Evolutionary conservation across 2,113 vertebrate genomes (phyloP), one percentile per base, ranked within the genome.

Genomic region (Ascaphus truei): DNA sequence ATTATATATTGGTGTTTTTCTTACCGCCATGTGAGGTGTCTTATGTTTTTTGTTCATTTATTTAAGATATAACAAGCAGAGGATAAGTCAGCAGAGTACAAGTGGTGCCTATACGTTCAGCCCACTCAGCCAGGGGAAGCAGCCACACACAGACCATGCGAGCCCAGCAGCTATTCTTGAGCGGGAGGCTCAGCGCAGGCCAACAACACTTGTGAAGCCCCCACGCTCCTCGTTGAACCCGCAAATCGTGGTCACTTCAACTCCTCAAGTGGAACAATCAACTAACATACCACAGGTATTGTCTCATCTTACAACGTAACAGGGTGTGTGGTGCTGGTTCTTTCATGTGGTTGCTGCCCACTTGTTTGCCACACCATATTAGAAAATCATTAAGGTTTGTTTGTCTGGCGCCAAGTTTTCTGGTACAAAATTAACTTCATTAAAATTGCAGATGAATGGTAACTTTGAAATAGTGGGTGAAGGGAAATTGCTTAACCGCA

Each of bases 121-220:
- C 33, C 33, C 45, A 12, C 45, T 36, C 7, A 36, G 33, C 7
- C 45, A 61, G 27, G 60, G 56, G 67, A 59, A 52, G 45, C 41
- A 69, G 33, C 67, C 57, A 3, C 29, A 47, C 18, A 29, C 29
- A 27, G 31, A 60, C 1, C 43, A 52, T 26, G 34, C 52, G 25
- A 39, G 22, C 47, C 67, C 67, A 23, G 33, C 45, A 30, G 45
- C 48, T 7, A 60, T 71, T 20, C 56, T 71, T 16, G 56, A 71
- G 57, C 15, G 55, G 5, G 67, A 71, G 8, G 5, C 43, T 5
- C 67, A 61, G 5, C 56, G 67, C 1, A 60, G 43, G 52, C n/a
- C 47, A 20, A n/a, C n/a, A n/a, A n/a, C n/a, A n/a, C 18, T 47
- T 16, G 10, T 15, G 13, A 61, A 61, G 16, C 7, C 67, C 9